These are phyloP conservation scores for Zosterops pallidus DNA, from an alignment of 2,113 vertebrate genomes.

Conservation along the genomic window DNA sequence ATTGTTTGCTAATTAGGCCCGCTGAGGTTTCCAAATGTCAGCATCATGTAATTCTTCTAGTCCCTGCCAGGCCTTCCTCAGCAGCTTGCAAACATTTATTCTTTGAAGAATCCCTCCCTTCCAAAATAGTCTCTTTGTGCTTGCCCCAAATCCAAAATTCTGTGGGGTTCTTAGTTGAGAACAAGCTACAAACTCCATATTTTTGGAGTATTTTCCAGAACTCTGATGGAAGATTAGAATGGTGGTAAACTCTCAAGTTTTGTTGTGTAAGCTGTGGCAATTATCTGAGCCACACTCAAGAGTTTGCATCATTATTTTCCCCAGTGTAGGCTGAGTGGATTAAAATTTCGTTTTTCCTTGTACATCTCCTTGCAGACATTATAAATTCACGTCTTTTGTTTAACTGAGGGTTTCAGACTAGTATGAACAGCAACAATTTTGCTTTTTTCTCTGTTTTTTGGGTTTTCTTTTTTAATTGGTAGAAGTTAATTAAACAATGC, in stretches of 20 bases:
- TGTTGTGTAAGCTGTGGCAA: neutral
- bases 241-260: neutral
- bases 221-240: neutral
- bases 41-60: neutral
- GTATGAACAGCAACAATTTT: neutral
- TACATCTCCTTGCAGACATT: neutral
- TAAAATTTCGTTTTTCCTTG: neutral
- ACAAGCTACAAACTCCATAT: neutral
- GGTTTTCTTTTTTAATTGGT: neutral
- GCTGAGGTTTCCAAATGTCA: neutral
- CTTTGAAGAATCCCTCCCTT: neutral
- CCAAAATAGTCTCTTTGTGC: neutral
- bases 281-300: neutral
- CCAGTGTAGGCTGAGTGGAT: neutral
- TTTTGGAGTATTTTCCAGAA: neutral
- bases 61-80: neutral
- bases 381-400: neutral
- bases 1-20: constrained; percentile 35
- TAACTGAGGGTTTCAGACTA: neutral
- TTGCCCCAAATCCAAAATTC: neutral
- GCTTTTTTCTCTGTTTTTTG: neutral
- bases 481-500: neutral
- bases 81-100: neutral
- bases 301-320: neutral
- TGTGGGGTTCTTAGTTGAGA: accelerated